Percentiles rank a stretch among this genome's conserved stretches.
Conservation (phyloP, 2,113 vertebrate genomes). For the Ceratotherium simum region DNA sequence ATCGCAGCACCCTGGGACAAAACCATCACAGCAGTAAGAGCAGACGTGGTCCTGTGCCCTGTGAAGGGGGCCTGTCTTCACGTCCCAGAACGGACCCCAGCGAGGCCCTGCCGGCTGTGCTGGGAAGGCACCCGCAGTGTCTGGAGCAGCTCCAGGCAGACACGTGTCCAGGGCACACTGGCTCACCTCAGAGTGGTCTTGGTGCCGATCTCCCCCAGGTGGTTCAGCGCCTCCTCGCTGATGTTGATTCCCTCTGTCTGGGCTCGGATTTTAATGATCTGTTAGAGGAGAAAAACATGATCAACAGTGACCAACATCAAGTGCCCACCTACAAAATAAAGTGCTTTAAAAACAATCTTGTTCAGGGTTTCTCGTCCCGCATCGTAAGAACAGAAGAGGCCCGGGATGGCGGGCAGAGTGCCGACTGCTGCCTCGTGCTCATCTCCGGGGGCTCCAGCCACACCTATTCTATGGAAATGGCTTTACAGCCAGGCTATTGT, state of each 20-base stretch:
- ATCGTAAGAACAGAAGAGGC: not conserved
- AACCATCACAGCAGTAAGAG: not conserved
- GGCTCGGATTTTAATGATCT: conserved; percentile 99
- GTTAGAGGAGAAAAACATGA: conserved; percentile 47
- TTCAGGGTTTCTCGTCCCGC: not conserved
- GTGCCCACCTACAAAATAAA: not conserved
- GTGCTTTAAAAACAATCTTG: not conserved
- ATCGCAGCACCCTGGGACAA: not conserved
- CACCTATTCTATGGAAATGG: rapidly evolving
- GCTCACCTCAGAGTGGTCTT: conserved; percentile 97
- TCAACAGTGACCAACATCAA: not conserved
- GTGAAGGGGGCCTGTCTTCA: not conserved
- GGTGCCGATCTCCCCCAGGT: conserved; percentile 96
- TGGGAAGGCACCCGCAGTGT: rapidly evolving
- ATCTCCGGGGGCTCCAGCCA: too few relatives aligned
- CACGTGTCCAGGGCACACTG: not conserved
- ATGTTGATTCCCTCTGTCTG: conserved; percentile 97
- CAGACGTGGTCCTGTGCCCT: not conserved
- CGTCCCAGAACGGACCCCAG: not conserved
- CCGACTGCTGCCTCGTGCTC: too few relatives aligned
- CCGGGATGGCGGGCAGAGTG: not conserved
- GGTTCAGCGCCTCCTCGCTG: conserved; percentile 95
- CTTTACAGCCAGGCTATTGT: not conserved
- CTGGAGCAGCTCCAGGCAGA: not conserved
- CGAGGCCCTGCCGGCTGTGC: not conserved